phyloP scores from a whole-genome alignment of 1,140 invertebrate species.

The Formica selysi region DNA sequence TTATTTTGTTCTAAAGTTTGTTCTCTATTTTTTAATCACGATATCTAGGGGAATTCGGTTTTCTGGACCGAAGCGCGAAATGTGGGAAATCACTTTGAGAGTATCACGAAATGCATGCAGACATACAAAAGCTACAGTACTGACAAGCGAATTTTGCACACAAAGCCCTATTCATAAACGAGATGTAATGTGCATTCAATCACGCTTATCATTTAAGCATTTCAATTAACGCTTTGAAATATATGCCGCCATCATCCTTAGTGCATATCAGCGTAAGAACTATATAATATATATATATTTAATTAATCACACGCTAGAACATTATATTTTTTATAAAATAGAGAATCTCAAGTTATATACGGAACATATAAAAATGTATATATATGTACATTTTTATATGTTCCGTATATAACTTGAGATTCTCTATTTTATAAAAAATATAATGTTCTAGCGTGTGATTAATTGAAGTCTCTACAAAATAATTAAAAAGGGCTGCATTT shows the following conservation, averaged over 20 bases:
- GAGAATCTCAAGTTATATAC: not conserved
- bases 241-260: not conserved
- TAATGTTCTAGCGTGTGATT: not conserved
- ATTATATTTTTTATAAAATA: not conserved
- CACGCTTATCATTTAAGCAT: conserved; percentile 3
- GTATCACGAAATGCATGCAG: not conserved
- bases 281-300: not conserved
- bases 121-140: not conserved
- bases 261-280: no score
- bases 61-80: conserved; percentile 6
- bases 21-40: not conserved
- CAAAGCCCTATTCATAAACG: not conserved
- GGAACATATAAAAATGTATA: not conserved
- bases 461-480: conserved; percentile 27
- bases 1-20: not conserved
- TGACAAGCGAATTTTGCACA: conserved; percentile 20
- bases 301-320: conserved; percentile 16
- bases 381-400: not conserved
- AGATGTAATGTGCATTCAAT: conserved; percentile 35
- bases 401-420: not conserved
- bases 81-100: conserved; percentile 10
- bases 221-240: conserved; percentile 10
- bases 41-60: not conserved
- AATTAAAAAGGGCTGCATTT: conserved; percentile 14
- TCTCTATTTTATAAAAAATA: not conserved